A percentile compares a stretch with the other conserved stretches of the same genome.
These are phyloP conservation scores for Dryococelus australis DNA, from an alignment of 2,888 invertebrate species.

Conservation along the genomic window DNA sequence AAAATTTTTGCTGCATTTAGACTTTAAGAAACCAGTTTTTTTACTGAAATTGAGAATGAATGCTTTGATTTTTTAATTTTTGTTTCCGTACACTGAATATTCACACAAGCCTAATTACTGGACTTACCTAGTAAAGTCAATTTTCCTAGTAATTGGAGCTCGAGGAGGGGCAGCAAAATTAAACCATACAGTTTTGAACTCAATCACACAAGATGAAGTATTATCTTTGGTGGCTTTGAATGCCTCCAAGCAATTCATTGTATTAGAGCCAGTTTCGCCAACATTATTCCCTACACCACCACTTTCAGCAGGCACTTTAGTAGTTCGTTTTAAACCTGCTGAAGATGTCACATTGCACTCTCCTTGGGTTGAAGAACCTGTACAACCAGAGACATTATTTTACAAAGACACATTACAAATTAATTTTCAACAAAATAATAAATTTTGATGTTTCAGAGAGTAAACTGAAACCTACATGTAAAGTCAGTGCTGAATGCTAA, in stretches of 20 bases:
- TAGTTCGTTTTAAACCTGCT: conserved; percentile 13
- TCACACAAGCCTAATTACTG: too few relatives aligned
- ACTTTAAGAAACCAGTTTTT: too few relatives aligned
- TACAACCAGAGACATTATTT: neutral
- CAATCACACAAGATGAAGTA: conserved; percentile 85
- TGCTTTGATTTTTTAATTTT: too few relatives aligned
- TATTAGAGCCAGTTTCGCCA: neutral
- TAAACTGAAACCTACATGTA: too few relatives aligned
- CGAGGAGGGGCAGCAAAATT: conserved; percentile 97
- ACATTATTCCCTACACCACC: conserved; percentile 6
- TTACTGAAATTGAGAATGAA: too few relatives aligned
- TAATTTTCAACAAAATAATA: too few relatives aligned
- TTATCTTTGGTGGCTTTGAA: conserved; percentile 67
- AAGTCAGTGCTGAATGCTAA: too few relatives aligned
- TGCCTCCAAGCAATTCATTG: neutral
- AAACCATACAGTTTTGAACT: conserved; percentile 92
- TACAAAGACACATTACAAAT: too few relatives aligned
- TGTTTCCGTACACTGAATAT: too few relatives aligned
- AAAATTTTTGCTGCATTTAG: too few relatives aligned
- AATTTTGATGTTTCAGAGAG: too few relatives aligned
- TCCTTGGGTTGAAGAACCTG: conserved; percentile 29
- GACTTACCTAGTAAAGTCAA: conserved; percentile 85
- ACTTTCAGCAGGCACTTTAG: neutral
- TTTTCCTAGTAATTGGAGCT: conserved; percentile 91
- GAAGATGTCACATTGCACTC: conserved; percentile 5